Percentiles rank a stretch among this genome's conserved stretches.
phyloP scores from a whole-genome alignment of 2,113 vertebrate species.

The Oryzias javanicus region DNA sequence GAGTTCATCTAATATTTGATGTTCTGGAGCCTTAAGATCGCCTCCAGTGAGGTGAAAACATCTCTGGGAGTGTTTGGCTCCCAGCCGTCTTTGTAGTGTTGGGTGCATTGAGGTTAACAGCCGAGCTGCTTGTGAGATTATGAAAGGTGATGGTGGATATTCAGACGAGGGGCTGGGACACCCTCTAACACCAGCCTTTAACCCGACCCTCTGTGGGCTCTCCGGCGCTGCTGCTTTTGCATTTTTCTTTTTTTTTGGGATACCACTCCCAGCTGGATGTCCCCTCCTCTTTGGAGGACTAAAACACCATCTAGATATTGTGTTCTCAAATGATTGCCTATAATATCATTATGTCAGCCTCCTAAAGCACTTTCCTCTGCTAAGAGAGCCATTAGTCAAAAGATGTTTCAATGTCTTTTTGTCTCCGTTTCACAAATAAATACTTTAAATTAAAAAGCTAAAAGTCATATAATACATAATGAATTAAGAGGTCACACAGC shows the following conservation, averaged over 20 bases:
- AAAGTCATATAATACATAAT: background rate
- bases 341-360: constrained; percentile 46
- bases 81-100: constrained; percentile 16
- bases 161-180: constrained; percentile 7
- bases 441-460: too few species aligned
- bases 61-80: constrained; percentile 17
- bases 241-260: constrained; percentile 2
- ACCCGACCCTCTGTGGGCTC: background rate
- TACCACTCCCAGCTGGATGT: constrained; percentile 35
- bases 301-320: constrained; percentile 19
- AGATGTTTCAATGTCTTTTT: constrained; percentile 40
- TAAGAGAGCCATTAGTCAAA: constrained; percentile 33
- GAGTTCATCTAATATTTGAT: constrained; percentile 21
- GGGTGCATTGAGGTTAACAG: constrained; percentile 1
- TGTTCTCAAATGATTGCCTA: constrained; percentile 40
- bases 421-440: background rate
- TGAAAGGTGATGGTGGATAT: constrained; percentile 7
- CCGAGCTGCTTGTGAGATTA: background rate
- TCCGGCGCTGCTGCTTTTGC: constrained; percentile 1
- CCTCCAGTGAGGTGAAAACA: constrained; percentile 22
- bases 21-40: constrained; percentile 7
- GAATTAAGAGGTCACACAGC: constrained; percentile 7
- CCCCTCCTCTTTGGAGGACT: constrained; percentile 32
- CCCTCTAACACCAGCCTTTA: background rate
- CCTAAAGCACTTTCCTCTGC: constrained; percentile 21